phyloP scores from a whole-genome alignment of 1,140 invertebrate genomes.

The Lamellibrachia luymesi region DNA sequence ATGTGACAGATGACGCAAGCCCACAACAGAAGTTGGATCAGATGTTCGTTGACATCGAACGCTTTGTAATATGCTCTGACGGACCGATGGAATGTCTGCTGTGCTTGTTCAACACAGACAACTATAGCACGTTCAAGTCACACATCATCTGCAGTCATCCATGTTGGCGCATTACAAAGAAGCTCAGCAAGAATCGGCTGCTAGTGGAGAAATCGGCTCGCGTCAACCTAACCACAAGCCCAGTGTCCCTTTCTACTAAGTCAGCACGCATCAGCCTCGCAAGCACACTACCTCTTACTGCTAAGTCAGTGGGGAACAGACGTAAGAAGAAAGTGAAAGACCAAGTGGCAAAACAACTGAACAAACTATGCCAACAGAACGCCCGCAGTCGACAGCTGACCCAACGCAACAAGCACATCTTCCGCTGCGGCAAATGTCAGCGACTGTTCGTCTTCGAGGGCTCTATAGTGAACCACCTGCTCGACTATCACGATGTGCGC shows the following conservation, averaged over 20 bases:
- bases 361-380: background rate
- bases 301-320: background rate
- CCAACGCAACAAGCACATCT: conserved; percentile 1
- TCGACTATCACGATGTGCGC: background rate
- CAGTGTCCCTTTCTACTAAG: background rate
- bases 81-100: conserved; percentile 15
- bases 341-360: background rate
- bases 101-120: conserved; percentile 10
- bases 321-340: background rate
- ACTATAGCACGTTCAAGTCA: conserved; percentile 19
- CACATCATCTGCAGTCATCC: conserved; percentile 22
- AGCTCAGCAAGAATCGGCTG: conserved; percentile 20
- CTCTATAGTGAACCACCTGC: conserved; percentile 19
- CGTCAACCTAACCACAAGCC: background rate
- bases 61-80: conserved; percentile 19
- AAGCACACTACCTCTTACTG: background rate
- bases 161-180: conserved; percentile 21
- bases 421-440: conserved; percentile 11
- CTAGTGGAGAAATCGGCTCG: conserved; percentile 17
- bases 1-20: conserved; percentile 5
- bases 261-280: background rate
- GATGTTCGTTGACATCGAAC: background rate
- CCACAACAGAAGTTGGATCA: background rate
- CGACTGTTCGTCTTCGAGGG: conserved; percentile 19
- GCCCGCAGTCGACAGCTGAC: conserved; percentile 8